Evolutionary conservation across 2,888 invertebrate genomes (phyloP).

Genomic region (Ochropleura leucogaster): DNA sequence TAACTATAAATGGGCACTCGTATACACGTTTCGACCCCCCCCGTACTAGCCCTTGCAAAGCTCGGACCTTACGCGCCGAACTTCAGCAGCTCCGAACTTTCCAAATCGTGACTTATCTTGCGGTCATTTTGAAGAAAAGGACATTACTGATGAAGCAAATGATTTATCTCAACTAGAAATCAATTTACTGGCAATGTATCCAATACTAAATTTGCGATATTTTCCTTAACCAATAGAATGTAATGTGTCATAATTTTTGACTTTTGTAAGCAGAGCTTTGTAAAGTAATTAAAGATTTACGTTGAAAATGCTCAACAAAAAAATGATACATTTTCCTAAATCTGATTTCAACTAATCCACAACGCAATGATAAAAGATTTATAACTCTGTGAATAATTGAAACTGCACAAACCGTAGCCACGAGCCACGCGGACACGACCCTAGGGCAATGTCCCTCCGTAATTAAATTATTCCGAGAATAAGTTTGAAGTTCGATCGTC

Average conservation of each 20-base stretch:
- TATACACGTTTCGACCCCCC: slow-evolving; percentile 12
- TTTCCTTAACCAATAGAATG: background rate
- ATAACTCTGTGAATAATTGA: slow-evolving; percentile 50
- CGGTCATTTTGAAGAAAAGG: background rate
- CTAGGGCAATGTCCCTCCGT: slow-evolving; percentile 18
- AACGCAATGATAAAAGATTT: slow-evolving; percentile 41
- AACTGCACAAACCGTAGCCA: slow-evolving; percentile 19
- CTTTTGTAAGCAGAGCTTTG: background rate
- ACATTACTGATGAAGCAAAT: background rate
- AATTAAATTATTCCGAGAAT: slow-evolving; percentile 47
- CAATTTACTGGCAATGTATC: background rate
- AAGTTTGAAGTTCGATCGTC: slow-evolving; percentile 19
- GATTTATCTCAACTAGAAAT: background rate
- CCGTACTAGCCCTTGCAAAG: background rate
- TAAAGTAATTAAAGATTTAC: background rate
- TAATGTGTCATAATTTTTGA: background rate
- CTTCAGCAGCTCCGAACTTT: background rate
- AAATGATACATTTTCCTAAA: slow-evolving; percentile 3
- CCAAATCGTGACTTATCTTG: background rate
- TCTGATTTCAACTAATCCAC: slow-evolving; percentile 32
- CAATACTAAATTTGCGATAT: background rate
- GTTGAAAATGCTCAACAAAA: background rate
- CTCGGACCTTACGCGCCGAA: background rate
- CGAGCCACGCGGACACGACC: background rate
- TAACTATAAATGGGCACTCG: background rate